These are phyloP conservation scores for Melanitta fusca DNA, from an alignment of 2,797 vertebrate species.

Conservation along the genomic window DNA sequence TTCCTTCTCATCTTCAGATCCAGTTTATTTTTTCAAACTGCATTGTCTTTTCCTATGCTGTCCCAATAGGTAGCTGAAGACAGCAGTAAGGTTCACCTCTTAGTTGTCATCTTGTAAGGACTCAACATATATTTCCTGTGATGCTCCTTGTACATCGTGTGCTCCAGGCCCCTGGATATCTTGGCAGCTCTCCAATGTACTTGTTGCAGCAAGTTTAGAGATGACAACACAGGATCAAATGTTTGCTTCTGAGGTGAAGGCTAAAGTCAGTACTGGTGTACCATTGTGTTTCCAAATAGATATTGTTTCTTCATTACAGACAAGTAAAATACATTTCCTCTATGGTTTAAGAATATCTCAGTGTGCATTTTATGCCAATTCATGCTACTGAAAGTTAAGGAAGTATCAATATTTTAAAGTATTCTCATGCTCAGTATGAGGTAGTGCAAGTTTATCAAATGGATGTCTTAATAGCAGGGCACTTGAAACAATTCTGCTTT, in stretches of 20 bases:
- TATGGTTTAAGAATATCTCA: background rate
- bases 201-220: background rate
- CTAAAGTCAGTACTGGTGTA: background rate
- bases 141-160: background rate
- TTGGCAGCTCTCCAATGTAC: fast-evolving
- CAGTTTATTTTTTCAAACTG: background rate
- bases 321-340: background rate
- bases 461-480: background rate
- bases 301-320: background rate
- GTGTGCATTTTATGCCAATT: background rate
- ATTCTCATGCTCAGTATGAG: background rate
- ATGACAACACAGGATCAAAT: background rate
- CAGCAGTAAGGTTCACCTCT: background rate
- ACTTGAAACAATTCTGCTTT: background rate
- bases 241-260: background rate
- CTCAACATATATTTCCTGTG: background rate
- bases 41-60: background rate
- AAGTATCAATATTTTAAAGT: conserved; percentile 4
- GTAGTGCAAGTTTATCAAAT: background rate
- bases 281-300: background rate
- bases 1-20: background rate
- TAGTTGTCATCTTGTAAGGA: background rate
- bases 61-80: background rate
- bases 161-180: background rate
- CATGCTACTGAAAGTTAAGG: background rate